These are phyloP conservation scores for Drosophila rellima DNA, from an alignment of 2,888 invertebrate species.

Conservation along the genomic window DNA sequence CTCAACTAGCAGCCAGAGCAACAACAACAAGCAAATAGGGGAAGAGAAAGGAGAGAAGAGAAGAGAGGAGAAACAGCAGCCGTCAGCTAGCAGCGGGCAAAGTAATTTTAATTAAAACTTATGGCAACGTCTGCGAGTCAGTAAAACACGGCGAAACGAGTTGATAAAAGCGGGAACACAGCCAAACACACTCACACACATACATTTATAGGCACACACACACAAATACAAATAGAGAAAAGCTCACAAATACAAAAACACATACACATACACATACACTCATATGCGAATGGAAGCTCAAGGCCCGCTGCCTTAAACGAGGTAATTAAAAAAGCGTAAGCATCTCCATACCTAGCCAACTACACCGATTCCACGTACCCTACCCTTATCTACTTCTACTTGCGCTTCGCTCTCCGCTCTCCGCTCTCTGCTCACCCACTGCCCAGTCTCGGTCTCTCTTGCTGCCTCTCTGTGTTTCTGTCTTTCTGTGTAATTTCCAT, in stretches of 20 bases:
- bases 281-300: constrained; percentile 51
- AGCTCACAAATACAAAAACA: constrained; percentile 34
- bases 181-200: constrained; percentile 22
- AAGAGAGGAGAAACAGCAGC: constrained; percentile 41
- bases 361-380: constrained; percentile 40
- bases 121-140: constrained; percentile 81
- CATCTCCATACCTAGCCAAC: constrained; percentile 68
- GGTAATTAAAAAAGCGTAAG: constrained; percentile 80
- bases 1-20: constrained; percentile 60
- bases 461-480: constrained; percentile 26
- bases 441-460: constrained; percentile 2
- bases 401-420: background rate
- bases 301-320: constrained; percentile 73
- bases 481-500: constrained; percentile 73
- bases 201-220: constrained; percentile 13
- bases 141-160: constrained; percentile 79
- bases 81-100: constrained; percentile 70
- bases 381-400: constrained; percentile 18
- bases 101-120: constrained; percentile 80
- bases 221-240: constrained; percentile 34
- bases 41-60: background rate
- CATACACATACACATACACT: constrained; percentile 15
- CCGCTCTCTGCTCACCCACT: background rate
- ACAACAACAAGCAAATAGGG: constrained; percentile 21
- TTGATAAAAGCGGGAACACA: constrained; percentile 72